Evolutionary conservation across 2,797 vertebrate species (phyloP).

Genomic region (Clarias platycephalus): DNA sequence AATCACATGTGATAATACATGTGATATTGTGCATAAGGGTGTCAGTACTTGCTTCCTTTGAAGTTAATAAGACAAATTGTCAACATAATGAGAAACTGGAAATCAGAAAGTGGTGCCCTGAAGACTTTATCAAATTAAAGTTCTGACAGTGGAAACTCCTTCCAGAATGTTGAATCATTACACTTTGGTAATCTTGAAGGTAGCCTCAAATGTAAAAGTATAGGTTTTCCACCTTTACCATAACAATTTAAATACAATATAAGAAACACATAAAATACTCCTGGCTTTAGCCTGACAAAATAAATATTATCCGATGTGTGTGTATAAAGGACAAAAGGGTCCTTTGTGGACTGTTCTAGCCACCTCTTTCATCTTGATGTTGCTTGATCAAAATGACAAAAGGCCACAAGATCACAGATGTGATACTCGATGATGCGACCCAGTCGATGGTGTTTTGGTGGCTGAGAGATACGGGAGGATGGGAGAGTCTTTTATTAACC

Average conservation of each 20-base stretch:
- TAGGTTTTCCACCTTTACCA: background rate
- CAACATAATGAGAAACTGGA: background rate
- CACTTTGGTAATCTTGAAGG: background rate
- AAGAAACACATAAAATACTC: background rate
- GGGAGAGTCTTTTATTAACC: background rate
- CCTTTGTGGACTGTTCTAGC: conserved; percentile 17
- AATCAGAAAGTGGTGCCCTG: background rate
- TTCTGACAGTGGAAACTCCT: background rate
- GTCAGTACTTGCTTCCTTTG: background rate
- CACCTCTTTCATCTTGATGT: conserved; percentile 23
- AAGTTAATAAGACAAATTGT: background rate
- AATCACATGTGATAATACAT: background rate
- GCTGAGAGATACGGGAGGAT: background rate
- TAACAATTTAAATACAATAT: background rate
- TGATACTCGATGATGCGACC: conserved; percentile 1
- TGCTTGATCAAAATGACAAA: conserved; percentile 32
- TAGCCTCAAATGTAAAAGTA: background rate
- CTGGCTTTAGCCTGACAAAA: background rate
- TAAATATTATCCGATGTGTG: background rate
- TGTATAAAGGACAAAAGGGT: conserved; percentile 5
- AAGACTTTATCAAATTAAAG: background rate
- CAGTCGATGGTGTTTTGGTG: background rate
- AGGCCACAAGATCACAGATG: conserved; percentile 11
- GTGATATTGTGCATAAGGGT: background rate
- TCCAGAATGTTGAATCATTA: background rate